These are phyloP conservation scores for Panagrolaimus sp. DNA, from an alignment of 1,140 invertebrate genomes.

Conservation along the genomic window DNA sequence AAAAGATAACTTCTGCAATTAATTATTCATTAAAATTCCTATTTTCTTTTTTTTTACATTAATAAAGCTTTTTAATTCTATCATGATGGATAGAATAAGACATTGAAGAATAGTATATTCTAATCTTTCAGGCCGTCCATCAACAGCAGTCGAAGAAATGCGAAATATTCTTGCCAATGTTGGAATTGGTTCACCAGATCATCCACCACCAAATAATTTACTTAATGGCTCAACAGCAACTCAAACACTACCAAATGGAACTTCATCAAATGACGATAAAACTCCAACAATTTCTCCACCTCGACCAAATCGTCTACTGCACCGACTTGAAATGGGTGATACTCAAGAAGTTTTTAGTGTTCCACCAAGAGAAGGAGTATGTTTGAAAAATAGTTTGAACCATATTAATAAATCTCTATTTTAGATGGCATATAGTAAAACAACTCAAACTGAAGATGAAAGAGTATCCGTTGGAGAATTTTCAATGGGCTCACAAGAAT, in stretches of 20 bases:
- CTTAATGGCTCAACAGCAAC: no score
- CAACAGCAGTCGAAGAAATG: no score
- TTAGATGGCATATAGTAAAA: slow-evolving; percentile 21
- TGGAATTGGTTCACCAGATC: no score
- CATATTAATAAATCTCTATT: not conserved
- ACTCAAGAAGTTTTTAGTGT: slow-evolving; percentile 7
- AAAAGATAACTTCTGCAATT: no score
- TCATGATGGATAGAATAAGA: no score
- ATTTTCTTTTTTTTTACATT: no score
- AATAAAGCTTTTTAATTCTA: no score
- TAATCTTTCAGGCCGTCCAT: no score
- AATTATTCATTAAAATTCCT: no score
- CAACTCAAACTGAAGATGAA: slow-evolving; percentile 26
- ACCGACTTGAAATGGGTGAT: slow-evolving; percentile 16
- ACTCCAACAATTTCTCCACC: slow-evolving; percentile 8
- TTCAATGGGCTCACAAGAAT: slow-evolving; percentile 26
- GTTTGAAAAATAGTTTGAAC: not conserved
- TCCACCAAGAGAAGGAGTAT: slow-evolving; percentile 24
- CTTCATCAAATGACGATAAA: not conserved
- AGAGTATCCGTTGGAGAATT: slow-evolving; percentile 18
- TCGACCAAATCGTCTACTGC: not conserved
- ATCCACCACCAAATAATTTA: no score
- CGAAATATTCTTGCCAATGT: no score
- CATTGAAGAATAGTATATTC: no score
- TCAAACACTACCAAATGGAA: not conserved